These are phyloP conservation scores for Agrotis clavis DNA, from an alignment of 2,888 invertebrate genomes.

Conservation along the genomic window DNA sequence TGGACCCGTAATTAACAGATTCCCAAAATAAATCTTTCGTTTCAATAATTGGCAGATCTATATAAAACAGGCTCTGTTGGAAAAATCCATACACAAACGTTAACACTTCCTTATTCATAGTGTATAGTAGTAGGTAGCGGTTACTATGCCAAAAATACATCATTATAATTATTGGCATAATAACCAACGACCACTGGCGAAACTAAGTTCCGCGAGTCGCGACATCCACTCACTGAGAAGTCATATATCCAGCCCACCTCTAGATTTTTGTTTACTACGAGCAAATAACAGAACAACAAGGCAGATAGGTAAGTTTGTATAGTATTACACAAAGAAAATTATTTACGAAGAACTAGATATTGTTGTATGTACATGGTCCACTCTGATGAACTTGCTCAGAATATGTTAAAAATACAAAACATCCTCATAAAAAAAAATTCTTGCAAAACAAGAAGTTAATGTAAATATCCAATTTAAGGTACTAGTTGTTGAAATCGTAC, in stretches of 20 bases:
- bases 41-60: too few relatives aligned
- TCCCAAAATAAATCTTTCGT: too few relatives aligned
- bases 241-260: background rate
- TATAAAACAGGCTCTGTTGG: background rate
- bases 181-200: background rate
- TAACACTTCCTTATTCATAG: background rate
- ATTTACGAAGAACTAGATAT: background rate
- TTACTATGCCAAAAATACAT: too few relatives aligned
- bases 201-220: too few relatives aligned
- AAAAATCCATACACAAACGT: background rate
- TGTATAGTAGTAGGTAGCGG: too few relatives aligned
- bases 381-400: background rate
- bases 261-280: background rate
- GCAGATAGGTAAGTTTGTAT: background rate
- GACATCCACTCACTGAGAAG: background rate
- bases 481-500: conserved; percentile 16
- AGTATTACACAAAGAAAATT: background rate
- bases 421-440: conserved; percentile 6
- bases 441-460: conserved; percentile 14
- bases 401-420: background rate
- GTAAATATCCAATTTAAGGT: conserved; percentile 27
- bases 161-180: background rate
- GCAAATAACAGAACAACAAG: conserved; percentile 17
- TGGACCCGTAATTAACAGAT: too few relatives aligned
- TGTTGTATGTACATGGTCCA: background rate